These are phyloP conservation scores for Scrobipalpa atriplicella DNA, from an alignment of 2,888 invertebrate species.

Conservation along the genomic window DNA sequence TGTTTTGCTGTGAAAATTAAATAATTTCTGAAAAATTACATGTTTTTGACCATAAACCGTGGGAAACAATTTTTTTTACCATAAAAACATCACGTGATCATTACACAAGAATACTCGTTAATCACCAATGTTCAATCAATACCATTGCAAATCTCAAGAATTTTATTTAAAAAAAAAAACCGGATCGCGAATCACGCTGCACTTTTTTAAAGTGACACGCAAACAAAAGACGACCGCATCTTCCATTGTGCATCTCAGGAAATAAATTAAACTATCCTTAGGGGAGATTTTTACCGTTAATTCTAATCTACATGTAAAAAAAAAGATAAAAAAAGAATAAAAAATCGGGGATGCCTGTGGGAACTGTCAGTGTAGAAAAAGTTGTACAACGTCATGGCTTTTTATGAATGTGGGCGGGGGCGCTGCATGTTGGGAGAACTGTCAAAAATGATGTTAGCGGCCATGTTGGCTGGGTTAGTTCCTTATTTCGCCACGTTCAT, in stretches of 20 bases:
- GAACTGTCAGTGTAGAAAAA: conserved; percentile 52
- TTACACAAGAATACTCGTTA: not conserved
- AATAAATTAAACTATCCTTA: conserved; percentile 79
- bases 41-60: too few relatives aligned
- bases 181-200: conserved; percentile 44
- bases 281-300: conserved; percentile 80
- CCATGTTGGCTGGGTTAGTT: too few relatives aligned
- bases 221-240: conserved; percentile 74
- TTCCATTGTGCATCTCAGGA: conserved; percentile 68
- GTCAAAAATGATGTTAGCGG: too few relatives aligned
- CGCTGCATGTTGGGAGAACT: not conserved
- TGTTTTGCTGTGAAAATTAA: too few relatives aligned
- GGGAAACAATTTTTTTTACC: too few relatives aligned
- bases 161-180: too few relatives aligned
- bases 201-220: conserved; percentile 57
- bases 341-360: conserved; percentile 68
- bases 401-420: too few relatives aligned
- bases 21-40: too few relatives aligned
- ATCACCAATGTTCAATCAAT: conserved; percentile 13
- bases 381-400: not conserved
- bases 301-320: conserved; percentile 71
- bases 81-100: too few relatives aligned
- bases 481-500: too few relatives aligned
- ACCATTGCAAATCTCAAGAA: conserved; percentile 27
- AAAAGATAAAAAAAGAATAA: conserved; percentile 65